A percentile compares a stretch with the other conserved stretches of the same genome.
These are phyloP conservation scores for Dendroctonus ponderosae DNA, from an alignment of 1,140 invertebrate species.

Conservation along the genomic window DNA sequence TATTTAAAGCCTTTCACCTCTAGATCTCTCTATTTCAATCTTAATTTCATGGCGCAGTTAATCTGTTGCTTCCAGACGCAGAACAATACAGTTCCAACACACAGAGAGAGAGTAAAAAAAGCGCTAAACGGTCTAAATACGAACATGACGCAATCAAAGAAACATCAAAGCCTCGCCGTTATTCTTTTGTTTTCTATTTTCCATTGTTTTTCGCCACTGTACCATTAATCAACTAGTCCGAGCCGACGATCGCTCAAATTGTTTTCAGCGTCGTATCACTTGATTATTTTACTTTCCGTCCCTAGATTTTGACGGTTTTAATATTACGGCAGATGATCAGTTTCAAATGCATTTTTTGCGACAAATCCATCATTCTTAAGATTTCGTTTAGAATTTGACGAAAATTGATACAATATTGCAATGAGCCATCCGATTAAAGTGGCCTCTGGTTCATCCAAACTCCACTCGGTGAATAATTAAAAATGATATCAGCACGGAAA, in stretches of 20 bases:
- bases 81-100: slow-evolving; percentile 8
- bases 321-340: no score
- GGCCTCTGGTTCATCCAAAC: no score
- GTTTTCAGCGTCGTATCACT: slow-evolving; percentile 14
- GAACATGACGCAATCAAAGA: slow-evolving; percentile 31
- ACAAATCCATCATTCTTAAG: no score
- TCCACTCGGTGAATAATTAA: no score
- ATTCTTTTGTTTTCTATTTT: slow-evolving; percentile 36
- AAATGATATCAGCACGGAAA: background rate
- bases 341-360: background rate
- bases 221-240: slow-evolving; percentile 30
- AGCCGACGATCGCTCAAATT: slow-evolving; percentile 19
- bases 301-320: no score
- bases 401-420: no score
- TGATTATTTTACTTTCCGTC: slow-evolving; percentile 4
- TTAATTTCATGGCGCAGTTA: slow-evolving; percentile 9
- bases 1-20: no score
- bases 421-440: no score
- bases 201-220: slow-evolving; percentile 36
- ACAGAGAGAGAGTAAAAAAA: slow-evolving; percentile 10
- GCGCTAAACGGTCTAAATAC: slow-evolving; percentile 32
- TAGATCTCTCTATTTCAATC: background rate
- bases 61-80: slow-evolving; percentile 21
- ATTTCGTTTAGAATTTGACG: no score
- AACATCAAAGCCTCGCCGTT: slow-evolving; percentile 33